Base-by-base conservation (phyloP, 2,113 vertebrate genomes). In the Odobenus rosmarus region DNA sequence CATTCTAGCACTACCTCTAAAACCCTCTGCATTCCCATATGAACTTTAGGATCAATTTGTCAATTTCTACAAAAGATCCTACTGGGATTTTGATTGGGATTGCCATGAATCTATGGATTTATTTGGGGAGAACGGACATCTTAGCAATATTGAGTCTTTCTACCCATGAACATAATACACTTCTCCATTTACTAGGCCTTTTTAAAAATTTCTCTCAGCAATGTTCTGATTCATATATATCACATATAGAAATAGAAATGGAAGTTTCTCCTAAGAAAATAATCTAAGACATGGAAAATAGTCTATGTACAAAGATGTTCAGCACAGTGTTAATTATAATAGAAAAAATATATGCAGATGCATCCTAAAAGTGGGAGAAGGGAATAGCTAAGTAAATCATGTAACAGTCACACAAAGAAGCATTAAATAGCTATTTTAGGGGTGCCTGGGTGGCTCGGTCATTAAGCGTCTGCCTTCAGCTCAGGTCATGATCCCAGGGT, bases 121-220 rank as follows among this genome's bases (percentile, higher is more conserved):
- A n/a, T 83, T 53, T 71, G 69, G 53, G 53, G 33, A 92, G 55
- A 92, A 62, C 0, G 18, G 39, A 49, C 23, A 39, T 49, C 51
- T 59, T 85, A 85, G 57, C 49, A 79, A 59, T 49, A 91, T 46
- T 91, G 59, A 77, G 36, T 77, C 49, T 85, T 49, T 15, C 64
- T 28, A 83, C 33, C 64, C 53, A 53, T 9, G 8, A 90, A 36
- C 31, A 49, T 85, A 33, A 67, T 42, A 24, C 14, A 76, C 13
- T 9, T 79, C 71, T 79, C 59, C 39, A 77, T 49, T 69, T 67
- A 59, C 46, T 57, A 21, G 23, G 23, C 77, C 39, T 59, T 93
- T 51, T 85, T 79, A 67, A 49, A 67, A 55, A 76, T 72, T 94
- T 88, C 79, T 84, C 71, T 89, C 89, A 83, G 51, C 39, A 84